These are phyloP conservation scores for Pollenia labialis DNA, from an alignment of 2,888 invertebrate genomes.

Conservation along the genomic window DNA sequence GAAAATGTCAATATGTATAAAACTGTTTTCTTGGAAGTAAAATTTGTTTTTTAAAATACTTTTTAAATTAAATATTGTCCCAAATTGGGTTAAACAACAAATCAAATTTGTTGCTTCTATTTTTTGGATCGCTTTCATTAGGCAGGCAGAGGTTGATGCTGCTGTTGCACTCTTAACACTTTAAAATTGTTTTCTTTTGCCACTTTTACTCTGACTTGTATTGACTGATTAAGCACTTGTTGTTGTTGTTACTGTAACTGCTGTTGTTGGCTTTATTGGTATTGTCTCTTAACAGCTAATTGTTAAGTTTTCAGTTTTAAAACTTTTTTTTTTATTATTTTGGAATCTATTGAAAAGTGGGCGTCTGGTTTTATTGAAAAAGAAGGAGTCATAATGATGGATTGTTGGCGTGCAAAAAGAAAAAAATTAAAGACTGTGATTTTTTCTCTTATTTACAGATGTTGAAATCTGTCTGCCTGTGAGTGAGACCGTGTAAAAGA, in stretches of 20 bases:
- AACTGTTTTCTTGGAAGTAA: too few species aligned
- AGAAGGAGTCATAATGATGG: conserved; percentile 73
- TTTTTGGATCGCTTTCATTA: conserved; percentile 14
- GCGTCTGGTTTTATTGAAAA: conserved; percentile 71
- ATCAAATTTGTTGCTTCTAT: background rate
- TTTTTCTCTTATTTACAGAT: conserved; percentile 8
- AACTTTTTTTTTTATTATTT: conserved; percentile 5
- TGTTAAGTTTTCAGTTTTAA: conserved; percentile 45
- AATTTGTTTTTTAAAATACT: background rate
- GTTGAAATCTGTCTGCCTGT: conserved; percentile 38
- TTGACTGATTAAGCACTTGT: conserved; percentile 46
- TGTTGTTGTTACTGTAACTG: conserved; percentile 20
- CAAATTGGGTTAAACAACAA: background rate
- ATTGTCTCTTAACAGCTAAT: conserved; percentile 55
- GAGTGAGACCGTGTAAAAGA: conserved; percentile 34
- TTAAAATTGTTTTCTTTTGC: conserved; percentile 61
- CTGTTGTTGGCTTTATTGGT: conserved; percentile 36
- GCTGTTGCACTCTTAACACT: conserved; percentile 61
- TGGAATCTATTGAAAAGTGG: conserved; percentile 55
- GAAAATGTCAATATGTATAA: too few species aligned
- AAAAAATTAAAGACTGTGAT: conserved; percentile 39
- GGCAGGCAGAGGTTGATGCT: conserved; percentile 36
- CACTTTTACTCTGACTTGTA: conserved; percentile 58
- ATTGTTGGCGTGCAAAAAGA: conserved; percentile 68
- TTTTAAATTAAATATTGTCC: background rate